A percentile compares a stretch with the other conserved stretches of the same genome.
phyloP scores from a whole-genome alignment of 2,113 vertebrate genomes.

The Tachycineta bicolor region DNA sequence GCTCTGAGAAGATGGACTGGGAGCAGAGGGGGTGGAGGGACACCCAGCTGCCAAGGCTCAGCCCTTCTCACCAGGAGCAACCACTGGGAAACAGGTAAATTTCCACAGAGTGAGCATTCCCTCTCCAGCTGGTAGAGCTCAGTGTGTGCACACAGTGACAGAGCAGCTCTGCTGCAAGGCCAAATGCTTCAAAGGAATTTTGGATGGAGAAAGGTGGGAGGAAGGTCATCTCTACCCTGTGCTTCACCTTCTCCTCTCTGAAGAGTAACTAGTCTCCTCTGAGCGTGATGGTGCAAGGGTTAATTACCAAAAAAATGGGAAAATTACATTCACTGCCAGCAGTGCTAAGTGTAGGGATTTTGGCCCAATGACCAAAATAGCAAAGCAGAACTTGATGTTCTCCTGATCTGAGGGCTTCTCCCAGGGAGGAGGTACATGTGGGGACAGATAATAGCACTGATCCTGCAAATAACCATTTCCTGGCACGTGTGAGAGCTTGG shows the following conservation, averaged over 20 bases:
- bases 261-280: background rate
- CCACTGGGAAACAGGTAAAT: background rate
- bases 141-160: too few species aligned
- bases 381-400: slow-evolving; percentile 3
- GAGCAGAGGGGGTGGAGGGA: background rate
- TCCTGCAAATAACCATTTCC: background rate
- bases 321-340: background rate
- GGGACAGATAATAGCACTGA: background rate
- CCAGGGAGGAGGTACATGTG: background rate
- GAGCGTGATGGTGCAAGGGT: rapidly evolving
- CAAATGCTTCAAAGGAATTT: background rate
- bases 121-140: background rate
- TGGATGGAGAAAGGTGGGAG: background rate
- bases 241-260: background rate
- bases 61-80: background rate
- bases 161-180: background rate
- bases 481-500: background rate
- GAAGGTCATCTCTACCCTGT: background rate
- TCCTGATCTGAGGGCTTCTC: background rate
- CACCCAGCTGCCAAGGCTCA: background rate
- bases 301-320: background rate
- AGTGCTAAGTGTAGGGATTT: background rate
- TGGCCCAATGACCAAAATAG: background rate
- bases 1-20: background rate
- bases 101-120: background rate